Percentiles rank a stretch among this genome's conserved stretches.
Evolutionary conservation across 1,140 invertebrate species (phyloP).

Genomic region (Arctopsyche grandis): DNA sequence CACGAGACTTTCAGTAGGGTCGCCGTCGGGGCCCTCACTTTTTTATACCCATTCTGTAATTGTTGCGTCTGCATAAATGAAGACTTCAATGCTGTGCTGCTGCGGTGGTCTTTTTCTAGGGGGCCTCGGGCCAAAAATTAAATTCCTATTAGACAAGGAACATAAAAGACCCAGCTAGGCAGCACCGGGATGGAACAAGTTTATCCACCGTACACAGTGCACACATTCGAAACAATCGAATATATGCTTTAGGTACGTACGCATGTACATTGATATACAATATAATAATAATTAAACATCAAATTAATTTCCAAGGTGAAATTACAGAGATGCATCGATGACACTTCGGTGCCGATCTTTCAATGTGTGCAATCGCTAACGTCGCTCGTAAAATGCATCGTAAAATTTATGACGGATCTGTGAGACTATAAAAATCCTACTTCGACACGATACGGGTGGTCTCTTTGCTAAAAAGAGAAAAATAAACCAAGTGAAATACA

Average conservation of each 20-base stretch:
- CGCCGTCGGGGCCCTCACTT: background rate
- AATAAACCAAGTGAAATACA: no score
- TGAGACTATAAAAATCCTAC: background rate
- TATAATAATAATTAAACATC: no score
- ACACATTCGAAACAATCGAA: background rate
- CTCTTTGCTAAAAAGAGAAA: constrained; percentile 21
- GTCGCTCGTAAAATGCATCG: constrained; percentile 38
- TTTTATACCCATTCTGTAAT: background rate
- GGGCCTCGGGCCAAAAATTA: constrained; percentile 43
- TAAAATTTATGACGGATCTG: constrained; percentile 40
- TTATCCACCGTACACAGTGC: background rate
- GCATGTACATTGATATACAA: no score
- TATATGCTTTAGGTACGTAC: no score
- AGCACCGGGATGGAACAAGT: constrained; percentile 9
- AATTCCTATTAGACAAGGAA: constrained; percentile 46
- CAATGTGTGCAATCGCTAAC: constrained; percentile 4
- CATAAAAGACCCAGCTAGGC: constrained; percentile 19
- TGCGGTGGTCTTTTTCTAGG: constrained; percentile 26
- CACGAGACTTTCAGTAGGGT: background rate
- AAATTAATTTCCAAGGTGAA: no score
- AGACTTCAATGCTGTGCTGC: constrained; percentile 40
- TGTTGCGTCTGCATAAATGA: constrained; percentile 40
- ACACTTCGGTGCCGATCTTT: background rate
- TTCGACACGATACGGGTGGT: constrained; percentile 31
- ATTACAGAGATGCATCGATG: no score